These are phyloP conservation scores for Eidolon dupreanum DNA, from an alignment of 2,797 vertebrate genomes.

Conservation along the genomic window DNA sequence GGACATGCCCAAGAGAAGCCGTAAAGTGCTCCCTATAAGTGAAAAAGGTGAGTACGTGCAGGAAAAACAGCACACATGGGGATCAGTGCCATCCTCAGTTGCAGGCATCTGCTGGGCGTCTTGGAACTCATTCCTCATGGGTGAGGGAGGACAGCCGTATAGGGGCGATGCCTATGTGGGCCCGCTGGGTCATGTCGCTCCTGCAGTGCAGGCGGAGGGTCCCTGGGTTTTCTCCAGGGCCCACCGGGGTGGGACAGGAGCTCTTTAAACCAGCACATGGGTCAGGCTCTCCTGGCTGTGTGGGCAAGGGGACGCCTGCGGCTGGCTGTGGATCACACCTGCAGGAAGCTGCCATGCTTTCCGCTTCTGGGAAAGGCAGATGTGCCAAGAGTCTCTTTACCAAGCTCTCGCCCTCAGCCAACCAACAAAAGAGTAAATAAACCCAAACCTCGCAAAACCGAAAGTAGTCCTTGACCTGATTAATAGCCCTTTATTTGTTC, in stretches of 20 bases:
- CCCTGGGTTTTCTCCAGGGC: neutral
- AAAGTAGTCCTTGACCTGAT: neutral
- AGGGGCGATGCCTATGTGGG: accelerated
- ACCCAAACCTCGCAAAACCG: neutral
- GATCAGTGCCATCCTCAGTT: neutral
- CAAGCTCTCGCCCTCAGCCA: neutral
- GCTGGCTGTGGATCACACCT: neutral
- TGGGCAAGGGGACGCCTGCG: no score
- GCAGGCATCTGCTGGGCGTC: neutral
- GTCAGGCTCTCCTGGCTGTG: neutral
- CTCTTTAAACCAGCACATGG: neutral
- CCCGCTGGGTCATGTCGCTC: accelerated
- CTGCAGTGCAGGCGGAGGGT: neutral
- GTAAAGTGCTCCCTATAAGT: no score
- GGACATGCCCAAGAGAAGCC: neutral
- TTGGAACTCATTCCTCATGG: neutral
- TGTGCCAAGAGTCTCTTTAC: neutral
- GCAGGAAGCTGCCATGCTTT: neutral
- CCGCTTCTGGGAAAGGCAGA: neutral
- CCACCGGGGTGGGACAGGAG: neutral
- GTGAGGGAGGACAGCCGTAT: no score
- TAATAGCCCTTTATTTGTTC: neutral
- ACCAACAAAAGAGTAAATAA: neutral
- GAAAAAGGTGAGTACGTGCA: no score
- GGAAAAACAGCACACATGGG: neutral